Evolutionary conservation across 1,140 invertebrate genomes (phyloP).

Genomic region (Reticulitermes speratus): DNA sequence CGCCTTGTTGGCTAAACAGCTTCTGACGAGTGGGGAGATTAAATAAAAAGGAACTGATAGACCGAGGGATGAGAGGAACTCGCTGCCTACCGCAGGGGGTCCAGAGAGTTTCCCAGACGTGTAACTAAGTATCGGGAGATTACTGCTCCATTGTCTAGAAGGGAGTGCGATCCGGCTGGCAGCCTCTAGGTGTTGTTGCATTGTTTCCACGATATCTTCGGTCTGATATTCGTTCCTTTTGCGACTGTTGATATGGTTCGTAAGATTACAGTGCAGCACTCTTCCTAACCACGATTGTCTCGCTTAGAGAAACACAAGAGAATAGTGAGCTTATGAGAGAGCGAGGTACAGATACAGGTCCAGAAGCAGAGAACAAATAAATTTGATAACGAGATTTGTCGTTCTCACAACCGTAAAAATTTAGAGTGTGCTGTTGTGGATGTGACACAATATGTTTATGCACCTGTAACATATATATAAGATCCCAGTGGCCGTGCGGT

Average conservation of each 20-base stretch:
- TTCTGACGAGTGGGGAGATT: background rate
- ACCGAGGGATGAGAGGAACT: background rate
- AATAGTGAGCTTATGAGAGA: no score
- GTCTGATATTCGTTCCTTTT: background rate
- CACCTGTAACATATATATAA: no score
- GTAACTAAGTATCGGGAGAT: background rate
- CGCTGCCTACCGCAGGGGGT: background rate
- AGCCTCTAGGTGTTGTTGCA: background rate
- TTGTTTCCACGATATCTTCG: background rate
- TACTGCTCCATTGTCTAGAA: background rate
- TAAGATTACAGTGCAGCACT: background rate
- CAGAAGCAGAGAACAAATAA: no score
- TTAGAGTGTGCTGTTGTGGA: no score
- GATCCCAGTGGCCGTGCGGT: no score
- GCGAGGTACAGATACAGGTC: no score
- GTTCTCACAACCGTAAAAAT: no score
- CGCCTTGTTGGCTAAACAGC: background rate
- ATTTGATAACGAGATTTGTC: no score
- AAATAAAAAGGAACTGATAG: slow-evolving; percentile 17
- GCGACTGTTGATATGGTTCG: background rate
- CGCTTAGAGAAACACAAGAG: no score
- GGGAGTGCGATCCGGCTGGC: background rate
- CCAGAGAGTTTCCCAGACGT: background rate
- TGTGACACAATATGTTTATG: no score
- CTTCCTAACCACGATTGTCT: background rate